Evolutionary conservation across 2,113 vertebrate species (phyloP).

Genomic region (Tinamus guttatus): DNA sequence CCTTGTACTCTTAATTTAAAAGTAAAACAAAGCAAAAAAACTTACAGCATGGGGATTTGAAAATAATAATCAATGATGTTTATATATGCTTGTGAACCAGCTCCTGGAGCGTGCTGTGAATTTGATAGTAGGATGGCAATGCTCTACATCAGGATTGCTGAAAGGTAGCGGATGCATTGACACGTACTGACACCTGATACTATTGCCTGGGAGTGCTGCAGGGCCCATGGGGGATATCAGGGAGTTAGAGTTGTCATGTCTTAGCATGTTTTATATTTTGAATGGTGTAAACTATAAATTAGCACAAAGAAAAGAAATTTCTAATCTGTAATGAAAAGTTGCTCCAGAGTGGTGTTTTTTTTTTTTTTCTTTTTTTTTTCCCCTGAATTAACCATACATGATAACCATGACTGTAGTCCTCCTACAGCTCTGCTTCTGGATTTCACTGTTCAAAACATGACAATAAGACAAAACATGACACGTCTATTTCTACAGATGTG

Average conservation of each 20-base stretch:
- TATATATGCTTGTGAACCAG: background rate
- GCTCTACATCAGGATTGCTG: background rate
- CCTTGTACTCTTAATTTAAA: constrained; percentile 2
- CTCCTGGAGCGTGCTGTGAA: background rate
- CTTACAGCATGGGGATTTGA: background rate
- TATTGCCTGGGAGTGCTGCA: background rate
- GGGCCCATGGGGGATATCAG: background rate
- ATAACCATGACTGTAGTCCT: background rate
- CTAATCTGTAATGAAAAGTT: background rate
- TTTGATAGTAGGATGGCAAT: background rate
- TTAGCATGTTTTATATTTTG: background rate
- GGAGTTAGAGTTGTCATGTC: background rate
- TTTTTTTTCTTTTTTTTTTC: background rate
- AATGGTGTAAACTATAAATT: background rate
- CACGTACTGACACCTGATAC: background rate
- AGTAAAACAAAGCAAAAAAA: background rate
- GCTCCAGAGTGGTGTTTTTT: background rate
- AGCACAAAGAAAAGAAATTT: background rate
- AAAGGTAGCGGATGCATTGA: background rate
- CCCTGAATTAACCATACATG: background rate
- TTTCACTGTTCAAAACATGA: background rate
- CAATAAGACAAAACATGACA: no score
- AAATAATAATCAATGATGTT: constrained; percentile 7
- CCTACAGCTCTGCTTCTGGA: background rate
- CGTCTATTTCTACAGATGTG: background rate